Conservation (phyloP, 2,888 invertebrate species). For the Megamerina dolium region DNA sequence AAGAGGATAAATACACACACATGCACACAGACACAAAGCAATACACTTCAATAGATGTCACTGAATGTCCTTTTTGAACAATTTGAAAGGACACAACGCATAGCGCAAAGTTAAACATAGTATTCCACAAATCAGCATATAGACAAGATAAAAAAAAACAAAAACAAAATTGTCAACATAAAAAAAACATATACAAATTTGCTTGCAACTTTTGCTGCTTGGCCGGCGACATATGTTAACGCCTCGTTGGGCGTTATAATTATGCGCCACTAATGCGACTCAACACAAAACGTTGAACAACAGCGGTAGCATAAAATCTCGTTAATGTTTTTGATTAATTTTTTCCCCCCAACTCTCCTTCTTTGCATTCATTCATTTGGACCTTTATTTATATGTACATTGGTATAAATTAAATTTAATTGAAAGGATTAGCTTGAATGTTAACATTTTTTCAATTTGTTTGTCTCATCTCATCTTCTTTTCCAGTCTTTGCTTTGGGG, state of each 20-base stretch:
- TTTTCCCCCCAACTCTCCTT: neutral
- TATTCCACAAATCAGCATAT: neutral
- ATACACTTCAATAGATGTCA: slow-evolving; percentile 17
- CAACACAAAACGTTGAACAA: too few relatives aligned
- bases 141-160: neutral
- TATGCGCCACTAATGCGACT: slow-evolving; percentile 18
- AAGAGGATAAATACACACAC: slow-evolving; percentile 17
- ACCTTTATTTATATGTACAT: too few relatives aligned
- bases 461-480: too few relatives aligned
- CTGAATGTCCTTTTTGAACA: neutral
- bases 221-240: slow-evolving; percentile 30
- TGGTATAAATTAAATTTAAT: too few relatives aligned
- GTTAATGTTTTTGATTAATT: neutral
- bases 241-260: slow-evolving; percentile 37
- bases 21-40: slow-evolving; percentile 10
- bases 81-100: slow-evolving; percentile 4
- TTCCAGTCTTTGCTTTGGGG: too few relatives aligned
- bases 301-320: neutral
- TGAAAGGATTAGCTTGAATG: too few relatives aligned
- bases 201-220: slow-evolving; percentile 2
- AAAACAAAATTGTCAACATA: neutral
- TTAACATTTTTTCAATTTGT: too few relatives aligned
- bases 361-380: slow-evolving; percentile 2
- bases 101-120: slow-evolving; percentile 3
- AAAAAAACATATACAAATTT: neutral